These are phyloP conservation scores for Antennarius striatus DNA, from an alignment of 2,113 vertebrate genomes.

Conservation along the genomic window DNA sequence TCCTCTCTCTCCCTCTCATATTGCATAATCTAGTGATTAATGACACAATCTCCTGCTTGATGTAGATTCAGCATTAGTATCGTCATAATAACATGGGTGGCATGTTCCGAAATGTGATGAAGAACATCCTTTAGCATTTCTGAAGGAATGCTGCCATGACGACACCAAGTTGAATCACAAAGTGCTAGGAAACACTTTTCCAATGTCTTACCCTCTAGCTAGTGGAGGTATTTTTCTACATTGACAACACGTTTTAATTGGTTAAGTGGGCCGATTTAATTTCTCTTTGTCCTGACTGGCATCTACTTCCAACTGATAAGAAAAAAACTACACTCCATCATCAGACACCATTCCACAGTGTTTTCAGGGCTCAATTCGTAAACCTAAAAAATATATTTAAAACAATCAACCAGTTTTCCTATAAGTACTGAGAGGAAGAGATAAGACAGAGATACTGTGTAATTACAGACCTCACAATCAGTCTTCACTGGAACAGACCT, in stretches of 20 bases:
- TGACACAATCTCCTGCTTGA: constrained; percentile 48
- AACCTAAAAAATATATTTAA: background rate
- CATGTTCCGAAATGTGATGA: background rate
- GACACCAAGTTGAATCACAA: background rate
- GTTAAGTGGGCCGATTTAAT: too few relatives aligned
- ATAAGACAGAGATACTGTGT: constrained; percentile 29
- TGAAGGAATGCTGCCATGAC: background rate
- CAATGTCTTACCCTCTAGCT: background rate
- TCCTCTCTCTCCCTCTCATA: constrained; percentile 50
- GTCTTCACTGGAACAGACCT: too few relatives aligned
- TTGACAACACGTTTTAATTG: too few relatives aligned
- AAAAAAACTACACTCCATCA: too few relatives aligned
- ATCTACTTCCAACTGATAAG: too few relatives aligned
- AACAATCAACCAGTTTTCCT: background rate
- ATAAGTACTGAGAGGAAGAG: constrained; percentile 32
- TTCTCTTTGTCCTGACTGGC: too few relatives aligned
- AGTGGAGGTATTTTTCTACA: too few relatives aligned
- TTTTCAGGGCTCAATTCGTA: background rate
- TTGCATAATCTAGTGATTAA: constrained; percentile 69
- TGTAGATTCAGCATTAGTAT: constrained; percentile 50
- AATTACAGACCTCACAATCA: constrained; percentile 9
- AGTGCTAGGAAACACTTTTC: background rate
- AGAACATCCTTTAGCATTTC: background rate
- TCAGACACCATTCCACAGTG: too few relatives aligned
- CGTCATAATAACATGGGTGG: constrained; percentile 10